phyloP scores from a whole-genome alignment of 2,888 invertebrate species.

The Agriopis leucophaearia region DNA sequence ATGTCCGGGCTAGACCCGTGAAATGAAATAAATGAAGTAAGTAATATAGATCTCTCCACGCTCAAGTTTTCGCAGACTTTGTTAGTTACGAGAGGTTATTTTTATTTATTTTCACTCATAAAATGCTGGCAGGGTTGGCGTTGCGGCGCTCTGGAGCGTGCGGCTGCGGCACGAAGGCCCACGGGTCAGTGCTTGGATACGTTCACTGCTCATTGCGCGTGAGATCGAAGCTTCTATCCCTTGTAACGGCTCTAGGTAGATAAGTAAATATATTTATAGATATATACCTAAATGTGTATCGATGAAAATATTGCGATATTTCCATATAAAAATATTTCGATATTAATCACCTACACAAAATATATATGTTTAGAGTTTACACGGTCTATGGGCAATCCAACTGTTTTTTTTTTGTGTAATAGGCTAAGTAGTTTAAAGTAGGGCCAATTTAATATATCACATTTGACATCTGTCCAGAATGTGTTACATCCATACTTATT shows the following conservation, averaged over 20 bases:
- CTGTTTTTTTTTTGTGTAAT: no score
- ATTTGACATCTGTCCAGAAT: no score
- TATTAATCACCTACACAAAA: no score
- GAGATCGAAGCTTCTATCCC: conserved; percentile 16
- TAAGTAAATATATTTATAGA: neutral
- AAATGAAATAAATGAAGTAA: neutral
- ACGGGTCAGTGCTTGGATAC: conserved; percentile 31
- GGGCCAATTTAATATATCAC: no score
- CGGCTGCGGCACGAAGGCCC: conserved; percentile 24
- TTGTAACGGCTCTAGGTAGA: neutral
- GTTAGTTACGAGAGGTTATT: neutral
- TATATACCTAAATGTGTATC: neutral
- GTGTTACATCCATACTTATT: no score
- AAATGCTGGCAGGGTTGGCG: conserved; percentile 19
- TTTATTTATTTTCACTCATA: conserved; percentile 25
- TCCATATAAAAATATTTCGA: no score
- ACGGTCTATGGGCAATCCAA: no score
- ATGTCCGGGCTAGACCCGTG: no score
- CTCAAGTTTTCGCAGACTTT: no score
- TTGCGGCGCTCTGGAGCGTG: conserved; percentile 30
- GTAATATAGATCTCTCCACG: neutral
- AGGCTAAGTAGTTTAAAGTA: no score
- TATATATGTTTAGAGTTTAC: neutral
- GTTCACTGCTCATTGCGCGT: conserved; percentile 35
- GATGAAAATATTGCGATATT: neutral